A percentile compares a stretch with the other conserved stretches of the same genome.
These are phyloP conservation scores for Montipora efflorescens DNA, from an alignment of 64 coral and sea anemone species.

Conservation along the genomic window DNA sequence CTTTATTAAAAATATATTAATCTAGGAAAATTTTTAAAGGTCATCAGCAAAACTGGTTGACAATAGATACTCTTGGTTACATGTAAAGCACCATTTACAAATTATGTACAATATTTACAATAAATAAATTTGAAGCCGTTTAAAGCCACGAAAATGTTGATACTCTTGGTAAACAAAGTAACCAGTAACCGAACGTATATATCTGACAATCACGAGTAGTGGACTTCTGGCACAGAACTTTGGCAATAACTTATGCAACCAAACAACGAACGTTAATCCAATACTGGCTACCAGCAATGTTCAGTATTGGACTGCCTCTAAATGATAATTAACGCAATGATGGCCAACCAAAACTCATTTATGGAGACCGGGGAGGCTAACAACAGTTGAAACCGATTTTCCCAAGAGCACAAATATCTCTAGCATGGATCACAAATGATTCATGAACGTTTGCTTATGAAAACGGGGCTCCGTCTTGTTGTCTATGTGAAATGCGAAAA, in stretches of 20 bases:
- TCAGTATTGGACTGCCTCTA: too few species aligned
- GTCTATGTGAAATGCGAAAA: too few species aligned
- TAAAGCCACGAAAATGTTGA: conserved; percentile 42
- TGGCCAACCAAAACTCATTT: not conserved
- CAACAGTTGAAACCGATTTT: too few species aligned
- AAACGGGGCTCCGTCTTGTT: too few species aligned
- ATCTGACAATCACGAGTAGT: too few species aligned
- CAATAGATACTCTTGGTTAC: conserved; percentile 57
- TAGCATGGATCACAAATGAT: not conserved
- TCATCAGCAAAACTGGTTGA: conserved; percentile 53
- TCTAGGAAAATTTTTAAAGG: conserved; percentile 58
- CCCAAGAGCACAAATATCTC: too few species aligned
- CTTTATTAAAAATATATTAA: conserved; percentile 70
- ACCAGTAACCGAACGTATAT: not conserved
- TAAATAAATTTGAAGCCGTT: conserved; percentile 47
- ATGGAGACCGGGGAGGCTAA: not conserved
- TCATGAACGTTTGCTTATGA: not conserved
- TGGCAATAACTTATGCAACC: not conserved
- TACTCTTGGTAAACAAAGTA: not conserved
- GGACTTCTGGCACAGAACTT: too few species aligned
- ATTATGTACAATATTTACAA: conserved; percentile 68
- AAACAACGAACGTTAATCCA: not conserved
- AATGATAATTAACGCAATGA: too few species aligned
- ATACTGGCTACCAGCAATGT: not conserved
- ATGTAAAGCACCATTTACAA: conserved; percentile 62